phyloP scores from a whole-genome alignment of 2,113 vertebrate genomes.

The Myrmophylax atrothorax region DNA sequence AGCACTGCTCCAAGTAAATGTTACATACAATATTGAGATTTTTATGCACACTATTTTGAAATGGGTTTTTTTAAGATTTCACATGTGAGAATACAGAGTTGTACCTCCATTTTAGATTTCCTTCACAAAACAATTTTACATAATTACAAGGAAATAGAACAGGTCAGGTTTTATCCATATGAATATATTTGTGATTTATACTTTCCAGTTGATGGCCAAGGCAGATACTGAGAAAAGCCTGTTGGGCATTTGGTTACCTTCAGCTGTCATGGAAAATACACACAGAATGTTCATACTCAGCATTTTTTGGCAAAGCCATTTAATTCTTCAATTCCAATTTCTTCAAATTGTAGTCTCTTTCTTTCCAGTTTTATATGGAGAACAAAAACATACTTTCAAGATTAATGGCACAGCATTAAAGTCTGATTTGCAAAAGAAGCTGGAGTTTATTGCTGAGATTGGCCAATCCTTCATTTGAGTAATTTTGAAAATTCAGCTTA shows the following conservation, averaged over 20 bases:
- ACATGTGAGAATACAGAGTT: background rate
- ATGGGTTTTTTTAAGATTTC: background rate
- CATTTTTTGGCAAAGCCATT: background rate
- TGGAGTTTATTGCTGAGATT: background rate
- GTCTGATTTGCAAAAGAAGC: background rate
- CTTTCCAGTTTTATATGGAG: background rate
- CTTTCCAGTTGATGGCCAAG: background rate
- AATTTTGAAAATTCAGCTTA: background rate
- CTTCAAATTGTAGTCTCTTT: background rate
- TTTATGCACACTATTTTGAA: background rate
- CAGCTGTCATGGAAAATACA: background rate
- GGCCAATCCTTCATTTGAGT: background rate
- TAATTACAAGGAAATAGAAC: background rate
- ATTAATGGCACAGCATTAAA: background rate
- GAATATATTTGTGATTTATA: background rate
- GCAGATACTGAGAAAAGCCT: background rate
- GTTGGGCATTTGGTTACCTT: background rate
- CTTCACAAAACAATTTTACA: background rate
- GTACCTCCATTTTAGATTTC: background rate
- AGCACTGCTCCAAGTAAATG: background rate
- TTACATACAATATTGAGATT: background rate
- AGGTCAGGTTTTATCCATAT: background rate
- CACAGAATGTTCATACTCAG: background rate
- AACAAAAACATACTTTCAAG: background rate
- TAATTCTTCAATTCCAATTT: background rate